A percentile compares a stretch with the other conserved stretches of the same genome.
Evolutionary conservation across 2,113 vertebrate species (phyloP).

Genomic region (Spermophilus dauricus): DNA sequence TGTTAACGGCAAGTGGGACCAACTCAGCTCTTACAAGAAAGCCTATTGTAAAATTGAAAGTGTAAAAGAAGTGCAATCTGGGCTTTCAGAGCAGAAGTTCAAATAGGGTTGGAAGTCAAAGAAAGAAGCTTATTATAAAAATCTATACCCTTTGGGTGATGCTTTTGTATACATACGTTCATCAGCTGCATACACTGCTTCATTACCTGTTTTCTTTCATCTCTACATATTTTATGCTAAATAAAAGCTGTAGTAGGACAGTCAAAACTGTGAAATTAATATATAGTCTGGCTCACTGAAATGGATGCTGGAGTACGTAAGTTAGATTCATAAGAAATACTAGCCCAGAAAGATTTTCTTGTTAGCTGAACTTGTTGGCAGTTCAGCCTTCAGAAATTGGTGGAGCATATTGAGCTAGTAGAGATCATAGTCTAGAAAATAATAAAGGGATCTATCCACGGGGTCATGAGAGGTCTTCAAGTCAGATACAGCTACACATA

Average conservation of each 20-base stretch:
- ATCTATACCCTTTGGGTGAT: constrained; percentile 61
- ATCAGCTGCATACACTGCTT: constrained; percentile 62
- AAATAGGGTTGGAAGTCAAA: constrained; percentile 61
- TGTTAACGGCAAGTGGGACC: constrained; percentile 20
- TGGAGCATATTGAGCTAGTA: background rate
- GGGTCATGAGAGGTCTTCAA: background rate
- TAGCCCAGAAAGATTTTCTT: background rate
- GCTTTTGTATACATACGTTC: constrained; percentile 20
- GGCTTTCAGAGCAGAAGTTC: constrained; percentile 47
- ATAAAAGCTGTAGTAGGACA: constrained; percentile 37
- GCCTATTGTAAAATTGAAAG: background rate
- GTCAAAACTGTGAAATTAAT: constrained; percentile 31
- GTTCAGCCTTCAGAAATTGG: background rate
- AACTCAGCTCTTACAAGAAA: constrained; percentile 41
- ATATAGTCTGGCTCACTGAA: background rate
- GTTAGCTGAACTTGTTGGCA: background rate
- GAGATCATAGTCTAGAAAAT: background rate
- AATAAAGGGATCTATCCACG: background rate
- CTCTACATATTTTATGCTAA: constrained; percentile 58
- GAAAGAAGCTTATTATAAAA: constrained; percentile 76
- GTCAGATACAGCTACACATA: background rate
- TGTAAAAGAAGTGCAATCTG: constrained; percentile 40
- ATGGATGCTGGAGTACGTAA: background rate
- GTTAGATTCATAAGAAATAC: background rate
- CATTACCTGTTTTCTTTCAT: constrained; percentile 74